These are phyloP conservation scores for Podargus strigoides DNA, from an alignment of 2,797 vertebrate species.

Conservation along the genomic window DNA sequence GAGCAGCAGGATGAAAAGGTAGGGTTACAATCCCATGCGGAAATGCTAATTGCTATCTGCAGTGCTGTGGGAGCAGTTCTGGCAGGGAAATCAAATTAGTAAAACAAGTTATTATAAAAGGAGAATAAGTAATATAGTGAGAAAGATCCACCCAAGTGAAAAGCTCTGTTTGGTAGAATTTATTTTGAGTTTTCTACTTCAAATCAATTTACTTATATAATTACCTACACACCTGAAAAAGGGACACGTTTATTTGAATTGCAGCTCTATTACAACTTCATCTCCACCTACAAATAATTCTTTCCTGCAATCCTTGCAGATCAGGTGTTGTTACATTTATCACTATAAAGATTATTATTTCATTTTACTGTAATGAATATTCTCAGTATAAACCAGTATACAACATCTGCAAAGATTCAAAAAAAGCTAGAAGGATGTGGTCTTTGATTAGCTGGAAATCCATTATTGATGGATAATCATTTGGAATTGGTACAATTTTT, in stretches of 20 bases:
- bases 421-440: background rate
- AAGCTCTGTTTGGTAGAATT: background rate
- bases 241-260: background rate
- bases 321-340: background rate
- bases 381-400: background rate
- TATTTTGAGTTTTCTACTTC: background rate
- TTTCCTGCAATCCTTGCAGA: background rate
- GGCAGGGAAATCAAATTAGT: background rate
- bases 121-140: background rate
- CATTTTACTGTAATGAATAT: background rate
- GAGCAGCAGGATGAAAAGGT: background rate
- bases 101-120: background rate
- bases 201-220: background rate
- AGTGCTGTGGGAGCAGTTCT: background rate
- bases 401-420: background rate
- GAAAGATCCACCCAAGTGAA: background rate
- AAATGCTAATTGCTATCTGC: background rate
- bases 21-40: background rate
- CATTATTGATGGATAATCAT: background rate
- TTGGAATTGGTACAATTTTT: background rate
- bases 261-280: background rate
- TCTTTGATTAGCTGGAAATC: background rate
- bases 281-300: background rate
- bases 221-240: background rate
- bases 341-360: background rate